A percentile compares a stretch with the other conserved stretches of the same genome.
Conservation (phyloP, 2,113 vertebrate species). For the Panurus biarmicus region DNA sequence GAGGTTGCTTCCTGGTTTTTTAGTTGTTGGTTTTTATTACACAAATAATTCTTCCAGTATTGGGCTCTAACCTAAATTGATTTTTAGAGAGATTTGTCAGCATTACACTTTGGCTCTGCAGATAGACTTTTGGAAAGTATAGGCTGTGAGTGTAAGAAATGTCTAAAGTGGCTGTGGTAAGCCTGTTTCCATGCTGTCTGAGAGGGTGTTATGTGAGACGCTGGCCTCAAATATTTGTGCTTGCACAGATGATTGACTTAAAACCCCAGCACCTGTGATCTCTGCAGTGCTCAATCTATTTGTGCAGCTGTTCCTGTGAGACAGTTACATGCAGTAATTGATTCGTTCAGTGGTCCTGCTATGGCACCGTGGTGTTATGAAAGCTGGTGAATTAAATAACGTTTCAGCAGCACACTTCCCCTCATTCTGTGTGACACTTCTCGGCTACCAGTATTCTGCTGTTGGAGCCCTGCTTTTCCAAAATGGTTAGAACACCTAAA, state of each 20-base stretch:
- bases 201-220: neutral
- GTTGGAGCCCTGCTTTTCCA: neutral
- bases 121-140: neutral
- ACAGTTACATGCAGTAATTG: neutral
- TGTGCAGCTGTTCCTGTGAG: slow-evolving; percentile 43
- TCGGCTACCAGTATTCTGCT: neutral
- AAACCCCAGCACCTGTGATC: slow-evolving; percentile 45
- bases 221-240: neutral
- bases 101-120: neutral
- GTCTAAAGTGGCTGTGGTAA: slow-evolving; percentile 17
- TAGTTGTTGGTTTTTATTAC: neutral
- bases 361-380: neutral
- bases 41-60: neutral
- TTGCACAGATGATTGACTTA: slow-evolving; percentile 31
- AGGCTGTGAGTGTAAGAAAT: neutral
- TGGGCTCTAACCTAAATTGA: neutral
- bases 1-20: neutral
- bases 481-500: neutral
- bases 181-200: slow-evolving; percentile 29
- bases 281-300: slow-evolving; percentile 17
- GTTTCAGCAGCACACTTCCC: neutral
- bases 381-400: neutral
- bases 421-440: neutral
- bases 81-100: slow-evolving; percentile 32
- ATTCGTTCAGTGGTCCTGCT: slow-evolving; percentile 31